Percentiles rank a stretch among this genome's conserved stretches.
These are phyloP conservation scores for Acipenser ruthenus DNA, from an alignment of 2,797 vertebrate genomes.

Conservation along the genomic window DNA sequence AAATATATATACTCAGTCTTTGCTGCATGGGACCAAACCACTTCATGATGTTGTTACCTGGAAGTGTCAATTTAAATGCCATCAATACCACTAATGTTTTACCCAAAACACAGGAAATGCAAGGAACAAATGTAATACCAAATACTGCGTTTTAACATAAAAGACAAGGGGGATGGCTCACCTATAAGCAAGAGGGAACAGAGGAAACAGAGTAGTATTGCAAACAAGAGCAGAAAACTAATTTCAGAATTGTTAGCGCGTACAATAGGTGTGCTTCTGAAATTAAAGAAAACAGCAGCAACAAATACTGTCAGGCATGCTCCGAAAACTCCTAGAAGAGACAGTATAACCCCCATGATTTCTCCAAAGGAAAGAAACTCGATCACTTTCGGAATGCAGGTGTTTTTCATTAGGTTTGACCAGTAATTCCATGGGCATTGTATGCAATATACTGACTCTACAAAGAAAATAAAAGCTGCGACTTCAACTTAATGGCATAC, in stretches of 20 bases:
- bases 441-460: slow-evolving; percentile 56
- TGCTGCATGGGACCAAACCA: slow-evolving; percentile 58
- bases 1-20: slow-evolving; percentile 50
- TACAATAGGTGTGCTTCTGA: slow-evolving; percentile 52
- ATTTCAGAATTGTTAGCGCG: slow-evolving; percentile 61
- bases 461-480: background rate
- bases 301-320: slow-evolving; percentile 46
- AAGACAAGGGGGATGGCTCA: slow-evolving; percentile 58
- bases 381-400: slow-evolving; percentile 50
- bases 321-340: slow-evolving; percentile 43
- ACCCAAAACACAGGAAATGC: slow-evolving; percentile 58
- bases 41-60: slow-evolving; percentile 58
- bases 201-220: slow-evolving; percentile 52
- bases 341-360: slow-evolving; percentile 49
- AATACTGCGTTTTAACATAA: slow-evolving; percentile 59
- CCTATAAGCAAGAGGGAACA: slow-evolving; percentile 58
- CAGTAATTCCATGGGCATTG: slow-evolving; percentile 51
- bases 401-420: slow-evolving; percentile 49
- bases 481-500: background rate
- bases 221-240: slow-evolving; percentile 58
- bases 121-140: slow-evolving; percentile 61
- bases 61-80: slow-evolving; percentile 55
- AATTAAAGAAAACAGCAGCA: slow-evolving; percentile 44
- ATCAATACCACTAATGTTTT: slow-evolving; percentile 61
- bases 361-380: slow-evolving; percentile 51